Conservation (phyloP, 2,113 vertebrate species). For the Pangasianodon gigas region DNA sequence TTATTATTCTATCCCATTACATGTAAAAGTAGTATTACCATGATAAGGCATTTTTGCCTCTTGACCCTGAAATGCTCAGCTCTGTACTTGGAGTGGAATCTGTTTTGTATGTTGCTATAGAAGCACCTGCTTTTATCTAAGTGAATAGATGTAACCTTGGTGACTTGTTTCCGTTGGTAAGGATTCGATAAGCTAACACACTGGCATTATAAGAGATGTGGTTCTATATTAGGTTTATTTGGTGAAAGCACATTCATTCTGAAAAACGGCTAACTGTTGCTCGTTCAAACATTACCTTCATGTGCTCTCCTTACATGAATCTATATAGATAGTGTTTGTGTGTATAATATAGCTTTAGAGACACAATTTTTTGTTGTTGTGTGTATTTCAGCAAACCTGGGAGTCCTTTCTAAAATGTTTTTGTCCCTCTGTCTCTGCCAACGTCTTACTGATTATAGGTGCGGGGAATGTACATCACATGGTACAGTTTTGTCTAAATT, state of each 20-base stretch:
- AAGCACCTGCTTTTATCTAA: slow-evolving; percentile 2
- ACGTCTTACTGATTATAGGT: neutral
- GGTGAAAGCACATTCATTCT: neutral
- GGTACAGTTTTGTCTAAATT: neutral
- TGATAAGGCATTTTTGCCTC: neutral
- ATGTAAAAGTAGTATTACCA: neutral
- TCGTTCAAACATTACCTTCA: neutral
- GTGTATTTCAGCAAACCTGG: neutral
- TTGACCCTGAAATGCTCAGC: neutral
- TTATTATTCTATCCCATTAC: neutral
- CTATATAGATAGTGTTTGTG: neutral
- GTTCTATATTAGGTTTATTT: neutral
- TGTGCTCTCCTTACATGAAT: neutral
- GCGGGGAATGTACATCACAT: neutral
- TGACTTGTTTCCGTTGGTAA: neutral
- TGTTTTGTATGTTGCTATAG: neutral
- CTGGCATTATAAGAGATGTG: no score
- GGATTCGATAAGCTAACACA: neutral
- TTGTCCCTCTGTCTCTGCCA: neutral
- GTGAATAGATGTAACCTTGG: neutral
- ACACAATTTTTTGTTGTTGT: neutral
- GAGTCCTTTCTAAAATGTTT: neutral
- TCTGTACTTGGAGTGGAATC: neutral
- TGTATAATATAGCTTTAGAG: neutral
- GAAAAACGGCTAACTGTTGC: neutral